Base-by-base conservation (phyloP, 2,888 invertebrate species). In the Diadegma fenestrale region DNA sequence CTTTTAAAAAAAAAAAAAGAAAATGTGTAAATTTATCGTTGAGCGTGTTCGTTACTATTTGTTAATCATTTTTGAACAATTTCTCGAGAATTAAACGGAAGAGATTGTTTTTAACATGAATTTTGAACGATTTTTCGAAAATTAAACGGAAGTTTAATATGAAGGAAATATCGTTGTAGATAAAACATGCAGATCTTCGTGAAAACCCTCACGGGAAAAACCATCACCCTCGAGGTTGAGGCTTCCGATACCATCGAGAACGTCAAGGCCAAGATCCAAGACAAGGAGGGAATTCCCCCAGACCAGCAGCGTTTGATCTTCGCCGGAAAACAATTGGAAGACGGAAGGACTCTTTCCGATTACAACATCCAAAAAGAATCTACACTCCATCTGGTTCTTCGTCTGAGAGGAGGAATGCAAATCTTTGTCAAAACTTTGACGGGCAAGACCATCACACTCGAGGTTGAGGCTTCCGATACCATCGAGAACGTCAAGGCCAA, bases 151-250 rank as follows among this genome's bases (percentile, higher is more conserved):
- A 26, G 0, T 30, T 30, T 48, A 22, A 22, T n/a, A n/a, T 30
- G 0, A 10, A 48, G 19, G 54, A 41, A 6, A 54, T 75, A 17
- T 73, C n/a, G 37, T 72, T 86, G 4, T 68, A 88, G 89, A 89
- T 89, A 90, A 94, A 95, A 92, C 92, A 98, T 98, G 98, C 98
- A 99, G 96, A 99, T 99, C 94, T 99, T 71, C 51, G 71, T 71
- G 37, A 71, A 71, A 37, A 71, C 71, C 19, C 48, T 69, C 4
- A 69, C 76, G 12, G 63, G 64, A 48, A 69, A 78, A 6, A 75
- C 75, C 45, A 72, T 72, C 72, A 72, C 72, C 41, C 72, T 72
- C 22, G 72, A 72, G 58, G 72, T 72, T 14, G 72, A 75, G 45
- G 73, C 73, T 26, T 75, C 73, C 8, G 73, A 75, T 37, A 75